Base-by-base conservation (phyloP, 2,113 vertebrate species). In the Casuarius casuarius region DNA sequence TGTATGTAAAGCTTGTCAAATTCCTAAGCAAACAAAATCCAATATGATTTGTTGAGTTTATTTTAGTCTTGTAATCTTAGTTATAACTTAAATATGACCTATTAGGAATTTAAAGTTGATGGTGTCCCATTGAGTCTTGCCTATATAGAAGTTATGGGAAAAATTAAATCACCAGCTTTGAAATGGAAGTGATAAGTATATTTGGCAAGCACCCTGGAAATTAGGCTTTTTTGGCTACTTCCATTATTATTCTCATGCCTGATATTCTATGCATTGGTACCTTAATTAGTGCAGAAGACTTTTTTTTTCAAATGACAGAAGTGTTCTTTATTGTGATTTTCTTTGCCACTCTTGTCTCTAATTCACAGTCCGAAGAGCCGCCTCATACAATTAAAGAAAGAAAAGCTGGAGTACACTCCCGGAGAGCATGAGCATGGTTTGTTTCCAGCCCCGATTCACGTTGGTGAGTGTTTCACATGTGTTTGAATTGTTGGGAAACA, bases 381-480 rank as follows among this genome's bases (percentile, higher is more conserved):
- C 80, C 95, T 98, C 82, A 98, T 98, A 51, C 98, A 99, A 40
- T 89, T 98, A 74, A 99, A 98, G 97, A 98, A 98, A 73, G 99
- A 99, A 52, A 98, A 98, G 95, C 89, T 99, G 84, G 99, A 99
- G 23, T 99, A 99, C 94, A 98, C 98, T 28, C 99, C 99, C 2
- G 99, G 98, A 56, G 99, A 99, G 51, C 98, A 98, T 2, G 99
- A 99, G 44, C 98, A 99, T 9, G 99, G 99, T 25, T 98, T 99
- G 66, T 98, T 99, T 83, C 99, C 99, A 61, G 99, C 99, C 48
- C 99, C 99, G 3, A 98, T 99, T 83, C 99, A 99, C 7, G 99
- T 99, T 22, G 99, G 99, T 99, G 96, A 98, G 99, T 99, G 83
- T 70, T 56, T 67, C 35, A 9, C 2, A 7, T 44, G 18, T 6